A percentile compares a stretch with the other conserved stretches of the same genome.
phyloP scores from a whole-genome alignment of 1,140 invertebrate genomes.

The Platorchestia sp. region DNA sequence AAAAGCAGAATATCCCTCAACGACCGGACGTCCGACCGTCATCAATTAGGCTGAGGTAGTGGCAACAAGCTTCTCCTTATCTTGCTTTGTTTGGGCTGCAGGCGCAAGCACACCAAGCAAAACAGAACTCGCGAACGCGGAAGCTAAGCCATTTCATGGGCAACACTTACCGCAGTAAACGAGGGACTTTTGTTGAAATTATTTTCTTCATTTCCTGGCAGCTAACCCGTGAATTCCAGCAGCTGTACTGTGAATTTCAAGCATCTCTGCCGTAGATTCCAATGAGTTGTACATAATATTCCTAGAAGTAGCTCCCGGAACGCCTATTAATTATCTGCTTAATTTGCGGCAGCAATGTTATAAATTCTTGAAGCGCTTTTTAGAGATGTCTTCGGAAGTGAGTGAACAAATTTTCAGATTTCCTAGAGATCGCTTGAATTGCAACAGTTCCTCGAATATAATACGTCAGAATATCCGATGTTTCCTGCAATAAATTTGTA shows the following conservation, averaged over 20 bases:
- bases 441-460: too few species aligned
- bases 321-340: neutral
- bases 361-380: too few species aligned
- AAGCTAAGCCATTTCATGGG: slow-evolving; percentile 14
- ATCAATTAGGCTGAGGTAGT: neutral
- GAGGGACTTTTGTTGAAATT: neutral
- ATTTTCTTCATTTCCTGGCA: neutral
- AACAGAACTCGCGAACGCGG: neutral
- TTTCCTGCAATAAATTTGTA: too few species aligned
- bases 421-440: too few species aligned
- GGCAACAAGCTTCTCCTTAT: slow-evolving; percentile 37
- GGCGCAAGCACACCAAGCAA: slow-evolving; percentile 2
- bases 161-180: neutral
- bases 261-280: too few species aligned
- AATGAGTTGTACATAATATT: neutral
- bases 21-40: slow-evolving; percentile 29
- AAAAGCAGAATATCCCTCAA: neutral
- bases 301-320: neutral
- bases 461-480: too few species aligned
- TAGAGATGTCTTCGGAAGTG: too few species aligned
- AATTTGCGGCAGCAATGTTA: neutral
- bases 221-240: neutral
- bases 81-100: slow-evolving; percentile 17
- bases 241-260: neutral
- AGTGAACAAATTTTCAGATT: too few species aligned